A percentile compares a stretch with the other conserved stretches of the same genome.
These are phyloP conservation scores for Bubo scandiacus DNA, from an alignment of 2,113 vertebrate species.

Conservation along the genomic window DNA sequence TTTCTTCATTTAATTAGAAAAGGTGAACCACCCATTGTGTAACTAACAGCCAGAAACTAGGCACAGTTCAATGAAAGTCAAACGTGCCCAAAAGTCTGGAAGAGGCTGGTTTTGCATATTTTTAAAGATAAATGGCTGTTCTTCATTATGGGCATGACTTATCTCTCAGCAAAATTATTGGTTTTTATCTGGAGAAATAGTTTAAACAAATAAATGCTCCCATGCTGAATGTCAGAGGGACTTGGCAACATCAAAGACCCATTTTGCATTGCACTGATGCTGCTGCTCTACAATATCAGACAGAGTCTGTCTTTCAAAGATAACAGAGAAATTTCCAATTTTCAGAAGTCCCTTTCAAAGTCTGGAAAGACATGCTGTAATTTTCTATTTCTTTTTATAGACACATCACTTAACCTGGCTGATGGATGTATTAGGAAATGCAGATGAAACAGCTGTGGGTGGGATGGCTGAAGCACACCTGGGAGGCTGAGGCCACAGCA, in stretches of 20 bases:
- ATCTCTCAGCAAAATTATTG: not conserved
- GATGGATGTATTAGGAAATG: not conserved
- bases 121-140: not conserved
- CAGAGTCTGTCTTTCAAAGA: not conserved
- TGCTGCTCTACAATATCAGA: not conserved
- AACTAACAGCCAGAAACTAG: not conserved
- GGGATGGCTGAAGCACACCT: not conserved
- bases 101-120: not conserved
- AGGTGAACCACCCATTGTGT: not conserved
- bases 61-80: not conserved
- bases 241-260: not conserved
- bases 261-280: not conserved
- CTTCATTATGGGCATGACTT: not conserved
- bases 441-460: not conserved
- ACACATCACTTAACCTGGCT: not conserved
- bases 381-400: not conserved
- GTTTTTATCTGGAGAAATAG: conserved; percentile 43
- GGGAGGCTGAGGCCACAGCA: not conserved
- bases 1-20: not conserved
- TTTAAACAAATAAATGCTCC: conserved; percentile 57
- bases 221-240: conserved; percentile 17
- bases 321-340: not conserved
- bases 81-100: not conserved
- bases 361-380: not conserved
- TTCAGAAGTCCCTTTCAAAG: not conserved